Evolutionary conservation across 2,113 vertebrate species (phyloP).

Genomic region (Anoplopoma fimbria): DNA sequence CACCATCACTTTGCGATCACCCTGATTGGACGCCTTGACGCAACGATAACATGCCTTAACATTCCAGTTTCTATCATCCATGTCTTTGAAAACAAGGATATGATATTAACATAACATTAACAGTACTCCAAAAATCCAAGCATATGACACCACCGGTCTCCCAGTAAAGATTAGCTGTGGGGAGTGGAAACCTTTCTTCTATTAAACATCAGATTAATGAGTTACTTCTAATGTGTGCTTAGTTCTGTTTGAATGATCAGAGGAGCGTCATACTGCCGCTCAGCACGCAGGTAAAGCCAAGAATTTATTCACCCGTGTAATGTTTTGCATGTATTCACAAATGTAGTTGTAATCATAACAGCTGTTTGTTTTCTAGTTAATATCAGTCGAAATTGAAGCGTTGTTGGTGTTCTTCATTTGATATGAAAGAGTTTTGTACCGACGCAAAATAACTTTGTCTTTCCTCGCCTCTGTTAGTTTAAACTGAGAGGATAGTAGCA

Average conservation of each 20-base stretch:
- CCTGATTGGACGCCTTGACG: not conserved
- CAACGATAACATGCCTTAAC: not conserved
- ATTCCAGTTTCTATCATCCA: not conserved
- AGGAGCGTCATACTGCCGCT: no score
- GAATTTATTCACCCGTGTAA: no score
- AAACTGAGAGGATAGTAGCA: conserved; percentile 11
- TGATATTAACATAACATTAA: conserved; percentile 21
- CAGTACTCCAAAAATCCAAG: not conserved
- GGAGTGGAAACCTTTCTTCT: conserved; percentile 22
- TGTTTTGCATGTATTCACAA: not conserved
- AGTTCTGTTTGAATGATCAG: not conserved
- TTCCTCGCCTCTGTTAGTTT: not conserved
- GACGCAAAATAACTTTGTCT: not conserved
- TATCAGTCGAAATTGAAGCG: not conserved
- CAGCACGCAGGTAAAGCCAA: no score
- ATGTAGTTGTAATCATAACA: conserved; percentile 5
- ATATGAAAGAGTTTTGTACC: not conserved
- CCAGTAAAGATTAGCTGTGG: not conserved
- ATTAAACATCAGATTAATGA: conserved; percentile 31
- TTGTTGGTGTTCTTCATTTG: not conserved
- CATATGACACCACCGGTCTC: not conserved
- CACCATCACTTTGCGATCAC: not conserved
- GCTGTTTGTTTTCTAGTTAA: not conserved
- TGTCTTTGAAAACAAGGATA: conserved; percentile 7
- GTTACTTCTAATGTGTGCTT: not conserved